Evolutionary conservation across 2,888 invertebrate genomes (phyloP), one percentile per base, ranked within the genome.

Genomic region (Trisateles emortualis): DNA sequence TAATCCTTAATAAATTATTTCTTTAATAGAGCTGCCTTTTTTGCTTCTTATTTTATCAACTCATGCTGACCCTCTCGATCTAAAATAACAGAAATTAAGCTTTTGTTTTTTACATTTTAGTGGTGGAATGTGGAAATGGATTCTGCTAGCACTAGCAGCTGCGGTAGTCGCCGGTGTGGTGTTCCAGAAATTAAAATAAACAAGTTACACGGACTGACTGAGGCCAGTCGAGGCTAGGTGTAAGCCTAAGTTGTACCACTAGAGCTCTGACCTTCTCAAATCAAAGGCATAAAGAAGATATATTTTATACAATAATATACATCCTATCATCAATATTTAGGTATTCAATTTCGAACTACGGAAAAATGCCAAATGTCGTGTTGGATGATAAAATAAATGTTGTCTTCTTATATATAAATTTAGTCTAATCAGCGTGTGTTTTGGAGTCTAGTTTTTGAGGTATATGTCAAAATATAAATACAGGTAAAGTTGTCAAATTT

Each of bases 131-230:
- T 62, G 81, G 61, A 90, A 87, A 66, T 88, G 84, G 83, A 81
- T 76, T 2, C 29, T 87, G 0, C 5, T 89, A 0, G 86, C 84
- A 0, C 65, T 90, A 35, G 86, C 84, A 0, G 74, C 78, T 0
- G 88, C 88, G 0, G 52, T 86, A 8, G 46, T 87, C 14, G 54
- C 82, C 14, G 89, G 88, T 0, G 22, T 88, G 8, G 79, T 70
- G 0, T 52, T 79, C 11, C 87, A 84, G 72, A 88, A 86, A 53
- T 81, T 82, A 39, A 56, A 47, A 9, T 60, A 69, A 16, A 53
- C n/a, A 13, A 13, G 33, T 42, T 33, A 59, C 39, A 16, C 40
- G 47, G 24, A 41, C 24, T 45, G 40, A 11, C 22, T 17, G 10
- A 16, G 26, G 8, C 19, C 17, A 26, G 24, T 44, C 10, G 14